Base-by-base conservation (phyloP, 2,888 invertebrate genomes). In the Caenorhabditis doughertyi region DNA sequence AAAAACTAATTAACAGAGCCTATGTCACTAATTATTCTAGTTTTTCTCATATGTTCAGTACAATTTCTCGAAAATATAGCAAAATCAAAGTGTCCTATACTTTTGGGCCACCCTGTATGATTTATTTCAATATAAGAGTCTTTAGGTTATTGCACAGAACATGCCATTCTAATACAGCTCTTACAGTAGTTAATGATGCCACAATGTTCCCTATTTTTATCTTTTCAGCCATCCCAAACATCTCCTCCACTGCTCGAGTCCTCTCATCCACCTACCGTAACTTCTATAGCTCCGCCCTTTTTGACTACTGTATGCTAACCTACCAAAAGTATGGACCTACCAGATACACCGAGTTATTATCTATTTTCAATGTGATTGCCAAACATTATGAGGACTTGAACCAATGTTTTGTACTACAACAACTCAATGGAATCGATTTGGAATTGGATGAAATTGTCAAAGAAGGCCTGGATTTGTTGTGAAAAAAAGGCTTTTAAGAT, bases 271-370 rank as follows among this genome's bases (percentile, higher is more conserved):
- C 29, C 18, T 70, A 53, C 47, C 70, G 44, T 27, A n/a, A 47
- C 4, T 21, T 32, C 27, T 70, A 56, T 27, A 32, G 27, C 16
- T 70, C 70, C 2, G 13, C 47, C 9, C 58, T 70, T 7, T 27
- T 70, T 8, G 56, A 70, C 5, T 55, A 56, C 16, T 70, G 70
- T 70, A 56, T 56, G 29, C 9, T 13, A 4, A 70, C 9, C 23
- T 47, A 70, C 47, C 56, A 58, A 18, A 18, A 47, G 13, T 29
- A 13, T 0, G 70, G 56, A 13, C 70, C 70, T 4, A 32, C 58
- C 3, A 23, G 56, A 44, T 70, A 47, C 56, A 35, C 27, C 0
- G 70, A 70, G 3, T 32, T 70, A 0, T 23, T 70, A 1, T 56
- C 56, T 2, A 27, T 64, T 9, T 64, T 32, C 9, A 27, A 25